These are phyloP conservation scores for Tholera decimalis DNA, from an alignment of 2,888 invertebrate species.

Conservation along the genomic window DNA sequence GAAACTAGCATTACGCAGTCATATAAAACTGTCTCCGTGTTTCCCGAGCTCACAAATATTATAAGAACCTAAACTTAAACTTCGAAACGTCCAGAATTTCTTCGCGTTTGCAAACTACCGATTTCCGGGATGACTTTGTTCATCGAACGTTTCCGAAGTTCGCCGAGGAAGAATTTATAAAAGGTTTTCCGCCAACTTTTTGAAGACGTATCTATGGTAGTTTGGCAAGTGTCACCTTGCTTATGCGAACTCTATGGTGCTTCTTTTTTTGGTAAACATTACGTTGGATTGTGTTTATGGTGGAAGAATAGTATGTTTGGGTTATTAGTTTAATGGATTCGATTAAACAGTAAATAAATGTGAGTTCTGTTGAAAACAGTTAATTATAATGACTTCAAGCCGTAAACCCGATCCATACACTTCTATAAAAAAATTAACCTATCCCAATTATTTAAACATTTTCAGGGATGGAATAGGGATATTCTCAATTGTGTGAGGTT, in stretches of 20 bases:
- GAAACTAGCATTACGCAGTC: constrained; percentile 27
- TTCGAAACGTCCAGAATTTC: constrained; percentile 43
- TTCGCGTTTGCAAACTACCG: constrained; percentile 48
- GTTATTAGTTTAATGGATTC: too few relatives aligned
- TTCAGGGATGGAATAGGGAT: too few relatives aligned
- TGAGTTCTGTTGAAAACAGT: too few relatives aligned
- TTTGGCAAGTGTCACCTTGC: constrained; percentile 31
- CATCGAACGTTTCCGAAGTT: constrained; percentile 56
- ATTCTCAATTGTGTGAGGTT: too few relatives aligned
- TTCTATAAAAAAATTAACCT: too few relatives aligned
- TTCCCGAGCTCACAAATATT: constrained; percentile 44
- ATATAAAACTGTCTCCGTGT: constrained; percentile 22
- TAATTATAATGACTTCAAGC: background rate
- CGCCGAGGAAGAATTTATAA: constrained; percentile 47
- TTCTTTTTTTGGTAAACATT: constrained; percentile 8
- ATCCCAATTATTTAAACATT: too few relatives aligned
- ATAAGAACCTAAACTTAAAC: constrained; percentile 39
- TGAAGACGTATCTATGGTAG: constrained; percentile 20
- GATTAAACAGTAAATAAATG: too few relatives aligned
- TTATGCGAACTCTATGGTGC: constrained; percentile 15
- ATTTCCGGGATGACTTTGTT: constrained; percentile 48
- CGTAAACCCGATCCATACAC: background rate
- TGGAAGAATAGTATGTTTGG: too few relatives aligned
- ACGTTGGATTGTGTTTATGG: background rate
- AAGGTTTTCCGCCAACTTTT: constrained; percentile 54